A percentile compares a stretch with the other conserved stretches of the same genome.
Evolutionary conservation across 2,888 invertebrate species (phyloP).

Genomic region (Dolichomitus sp.): DNA sequence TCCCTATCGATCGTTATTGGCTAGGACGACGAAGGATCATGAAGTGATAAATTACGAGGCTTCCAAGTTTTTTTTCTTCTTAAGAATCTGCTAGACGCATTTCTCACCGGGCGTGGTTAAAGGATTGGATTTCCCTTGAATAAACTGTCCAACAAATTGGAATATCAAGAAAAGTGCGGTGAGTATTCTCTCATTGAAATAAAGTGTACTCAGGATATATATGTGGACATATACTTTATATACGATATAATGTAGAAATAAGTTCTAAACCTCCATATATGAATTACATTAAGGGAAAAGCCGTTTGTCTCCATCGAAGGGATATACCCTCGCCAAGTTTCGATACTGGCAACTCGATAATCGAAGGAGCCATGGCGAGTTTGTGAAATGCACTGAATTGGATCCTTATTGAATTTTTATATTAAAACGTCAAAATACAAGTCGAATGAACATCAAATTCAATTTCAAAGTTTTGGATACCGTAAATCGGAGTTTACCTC

Average conservation of each 20-base stretch:
- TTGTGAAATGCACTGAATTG: too few relatives aligned
- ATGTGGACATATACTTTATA: too few relatives aligned
- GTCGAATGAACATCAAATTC: neutral
- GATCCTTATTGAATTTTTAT: neutral
- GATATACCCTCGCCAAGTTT: too few relatives aligned
- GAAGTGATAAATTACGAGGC: neutral
- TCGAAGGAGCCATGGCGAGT: too few relatives aligned
- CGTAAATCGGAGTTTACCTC: conserved; percentile 13
- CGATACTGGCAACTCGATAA: too few relatives aligned
- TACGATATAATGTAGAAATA: too few relatives aligned
- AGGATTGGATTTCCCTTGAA: neutral
- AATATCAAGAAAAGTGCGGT: neutral
- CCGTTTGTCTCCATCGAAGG: too few relatives aligned
- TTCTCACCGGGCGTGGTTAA: neutral
- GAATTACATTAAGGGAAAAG: too few relatives aligned
- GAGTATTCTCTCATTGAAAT: too few relatives aligned
- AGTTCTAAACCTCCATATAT: too few relatives aligned
- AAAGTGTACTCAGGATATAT: too few relatives aligned
- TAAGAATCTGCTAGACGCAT: neutral
- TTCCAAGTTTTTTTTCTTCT: neutral
- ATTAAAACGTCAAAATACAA: neutral
- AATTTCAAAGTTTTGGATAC: conserved; percentile 27
- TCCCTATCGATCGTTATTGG: neutral
- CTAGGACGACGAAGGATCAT: neutral
- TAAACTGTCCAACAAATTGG: neutral